These are phyloP conservation scores for Bradypodion pumilum DNA, from an alignment of 2,797 vertebrate species.

Conservation along the genomic window DNA sequence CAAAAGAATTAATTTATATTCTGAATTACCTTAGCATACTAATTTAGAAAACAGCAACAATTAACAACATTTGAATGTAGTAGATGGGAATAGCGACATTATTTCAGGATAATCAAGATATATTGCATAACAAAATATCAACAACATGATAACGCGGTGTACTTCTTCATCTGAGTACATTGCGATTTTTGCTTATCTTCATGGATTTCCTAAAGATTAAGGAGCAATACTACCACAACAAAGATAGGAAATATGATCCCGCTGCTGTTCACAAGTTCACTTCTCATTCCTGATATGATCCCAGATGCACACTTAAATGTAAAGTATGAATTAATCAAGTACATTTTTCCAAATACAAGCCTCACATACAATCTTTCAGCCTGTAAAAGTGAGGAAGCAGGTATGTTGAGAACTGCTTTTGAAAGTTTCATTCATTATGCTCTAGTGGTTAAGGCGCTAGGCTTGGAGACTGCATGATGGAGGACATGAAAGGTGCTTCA, in stretches of 20 bases:
- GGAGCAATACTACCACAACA: neutral
- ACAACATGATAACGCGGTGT: neutral
- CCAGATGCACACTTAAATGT: neutral
- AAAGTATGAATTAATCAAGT: neutral
- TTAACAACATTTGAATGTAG: constrained; percentile 31
- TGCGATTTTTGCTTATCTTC: neutral
- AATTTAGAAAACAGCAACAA: constrained; percentile 39
- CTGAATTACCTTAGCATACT: constrained; percentile 23
- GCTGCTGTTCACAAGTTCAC: neutral
- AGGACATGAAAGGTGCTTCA: no score
- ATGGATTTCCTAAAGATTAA: neutral
- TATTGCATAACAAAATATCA: constrained; percentile 38
- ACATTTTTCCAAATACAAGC: neutral
- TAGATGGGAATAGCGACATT: neutral
- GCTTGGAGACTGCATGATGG: no score
- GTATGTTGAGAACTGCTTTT: no score
- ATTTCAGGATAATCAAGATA: constrained; percentile 42
- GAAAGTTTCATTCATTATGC: no score
- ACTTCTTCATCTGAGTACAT: constrained; percentile 6
- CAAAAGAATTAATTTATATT: constrained; percentile 49
- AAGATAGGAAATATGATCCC: constrained; percentile 7
- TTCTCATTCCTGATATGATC: neutral
- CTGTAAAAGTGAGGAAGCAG: no score
- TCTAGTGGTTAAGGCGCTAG: no score
- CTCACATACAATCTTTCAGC: neutral